Evolutionary conservation across 2,888 invertebrate species (phyloP), one percentile per base, ranked within the genome.

Genomic region (Yponomeuta cagnagella): DNA sequence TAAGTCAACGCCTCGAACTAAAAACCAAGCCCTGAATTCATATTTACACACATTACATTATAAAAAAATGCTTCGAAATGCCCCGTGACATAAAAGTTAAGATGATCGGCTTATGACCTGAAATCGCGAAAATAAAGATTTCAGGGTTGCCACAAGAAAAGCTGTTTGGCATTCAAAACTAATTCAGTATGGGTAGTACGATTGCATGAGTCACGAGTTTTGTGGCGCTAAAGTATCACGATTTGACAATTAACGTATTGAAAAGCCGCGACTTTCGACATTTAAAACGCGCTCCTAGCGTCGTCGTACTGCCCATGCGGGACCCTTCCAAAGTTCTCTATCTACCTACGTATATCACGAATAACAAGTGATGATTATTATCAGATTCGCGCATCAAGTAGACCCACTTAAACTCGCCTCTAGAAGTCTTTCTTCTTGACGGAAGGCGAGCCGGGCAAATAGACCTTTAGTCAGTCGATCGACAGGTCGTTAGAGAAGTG

Each of bases 381-480:
- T 63, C 63, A 63, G n/a, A n/a, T 15, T 15, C 12, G n/a, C 58
- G 5, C 58, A 58, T 8, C 1, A 63, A 23, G 5, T 4, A 33
- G 5, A 15, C 63, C 63, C 63, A 4, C 23, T 15, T 1, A 63
- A 63, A 64, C 30, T 3, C 2, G 6, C n/a, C 30, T 64, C 30
- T 64, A 64, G n/a, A 64, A 4, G 64, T 23, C 31, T 15, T 64
- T 64, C 30, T 23, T 64, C 64, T 64, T 30, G 23, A 64, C 64
- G 2, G 83, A 83, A 73, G 91, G 90, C n/a, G 91, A 90, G 63
- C 88, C 86, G 69, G 89, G 92, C 81, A 88, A 77, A 81, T 89
- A 90, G 69, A 79, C 80, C 82, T 82, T 92, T 87, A 93, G 91
- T 93, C 93, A 93, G 89, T 93, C 93, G 71, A 93, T 90, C 74